phyloP scores from a whole-genome alignment of 1,140 invertebrate genomes.

The Heliothis virescens region DNA sequence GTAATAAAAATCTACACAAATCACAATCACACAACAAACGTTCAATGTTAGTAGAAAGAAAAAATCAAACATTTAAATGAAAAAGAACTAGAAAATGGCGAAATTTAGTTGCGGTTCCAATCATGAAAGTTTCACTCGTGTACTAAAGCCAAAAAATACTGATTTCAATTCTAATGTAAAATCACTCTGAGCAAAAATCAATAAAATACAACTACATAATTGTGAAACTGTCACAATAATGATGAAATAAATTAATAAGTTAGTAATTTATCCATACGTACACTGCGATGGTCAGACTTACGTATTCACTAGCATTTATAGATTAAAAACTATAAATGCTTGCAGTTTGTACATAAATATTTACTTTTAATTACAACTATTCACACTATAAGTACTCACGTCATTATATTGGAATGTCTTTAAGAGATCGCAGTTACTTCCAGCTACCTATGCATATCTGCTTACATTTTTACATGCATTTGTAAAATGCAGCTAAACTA shows the following conservation, averaged over 20 bases:
- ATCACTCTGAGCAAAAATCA: constrained; percentile 29
- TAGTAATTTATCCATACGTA: constrained; percentile 52
- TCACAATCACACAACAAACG: constrained; percentile 72
- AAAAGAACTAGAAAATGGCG: constrained; percentile 47
- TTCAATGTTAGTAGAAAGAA: constrained; percentile 73
- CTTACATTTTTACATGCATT: constrained; percentile 46
- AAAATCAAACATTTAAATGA: constrained; percentile 66
- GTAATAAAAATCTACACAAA: constrained; percentile 74
- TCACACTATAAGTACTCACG: constrained; percentile 45
- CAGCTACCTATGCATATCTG: constrained; percentile 34
- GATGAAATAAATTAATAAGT: constrained; percentile 56
- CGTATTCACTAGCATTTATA: constrained; percentile 44
- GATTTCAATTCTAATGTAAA: not conserved
- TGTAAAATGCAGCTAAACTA: constrained; percentile 34
- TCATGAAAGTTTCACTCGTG: constrained; percentile 65
- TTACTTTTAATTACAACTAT: constrained; percentile 48
- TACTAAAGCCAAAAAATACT: constrained; percentile 34
- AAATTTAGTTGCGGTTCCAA: constrained; percentile 55
- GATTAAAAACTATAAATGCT: constrained; percentile 63
- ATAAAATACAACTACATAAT: constrained; percentile 1
- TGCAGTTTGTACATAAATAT: constrained; percentile 66
- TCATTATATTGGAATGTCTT: constrained; percentile 50
- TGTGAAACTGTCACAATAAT: constrained; percentile 52
- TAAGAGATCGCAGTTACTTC: constrained; percentile 43
- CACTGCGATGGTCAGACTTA: constrained; percentile 69